Evolutionary conservation across 2,797 vertebrate genomes (phyloP), one percentile per base, ranked within the genome.

Genomic region (Gadopsis marmoratus): DNA sequence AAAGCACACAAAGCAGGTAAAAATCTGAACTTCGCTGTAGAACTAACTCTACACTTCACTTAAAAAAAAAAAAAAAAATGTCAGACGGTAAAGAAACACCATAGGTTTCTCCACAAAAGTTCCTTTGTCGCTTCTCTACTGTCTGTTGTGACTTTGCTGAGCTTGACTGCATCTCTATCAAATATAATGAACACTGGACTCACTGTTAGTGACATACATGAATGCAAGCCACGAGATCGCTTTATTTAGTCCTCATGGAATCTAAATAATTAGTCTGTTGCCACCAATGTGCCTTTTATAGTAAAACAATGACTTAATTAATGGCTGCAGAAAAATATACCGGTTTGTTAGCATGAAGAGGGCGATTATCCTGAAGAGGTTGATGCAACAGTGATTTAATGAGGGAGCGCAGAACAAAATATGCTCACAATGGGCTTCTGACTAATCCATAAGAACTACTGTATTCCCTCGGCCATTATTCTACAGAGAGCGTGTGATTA

Each of bases 221-320:
- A 53, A 69, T 23, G 33, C 13, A 71, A 47, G 51, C 13, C 37
- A 54, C 55, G 19, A 62, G 14, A 41, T 31, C 3, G 8, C 33
- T 37, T 23, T 19, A 11, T 53, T 33, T 68, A 50, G 58, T 73
- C 26, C 48, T 48, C 43, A 17, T n/a, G 64, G 29, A 78, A 29
- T 56, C 45, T 10, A 64, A 83, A 83, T 55, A 81, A 86, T 82
- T 76, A 45, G 76, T 56, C 69, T 72, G 82, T 71, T 53, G 33
- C 31, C 70, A 76, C 26, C 41, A 76, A 47, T n/a, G 10, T 70
- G 33, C 72, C 3, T 73, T 78, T 84, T 77, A 64, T 16, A 23
- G 56, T 65, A 58, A 74, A 65, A 50, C 63, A 61, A 79, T 78
- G 48, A 71, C 79, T 81, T 75, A 88, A 76, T 78, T 63, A 84